A percentile compares a stretch with the other conserved stretches of the same genome.
phyloP scores from a whole-genome alignment of 2,888 invertebrate genomes.

The Plebejus anna region DNA sequence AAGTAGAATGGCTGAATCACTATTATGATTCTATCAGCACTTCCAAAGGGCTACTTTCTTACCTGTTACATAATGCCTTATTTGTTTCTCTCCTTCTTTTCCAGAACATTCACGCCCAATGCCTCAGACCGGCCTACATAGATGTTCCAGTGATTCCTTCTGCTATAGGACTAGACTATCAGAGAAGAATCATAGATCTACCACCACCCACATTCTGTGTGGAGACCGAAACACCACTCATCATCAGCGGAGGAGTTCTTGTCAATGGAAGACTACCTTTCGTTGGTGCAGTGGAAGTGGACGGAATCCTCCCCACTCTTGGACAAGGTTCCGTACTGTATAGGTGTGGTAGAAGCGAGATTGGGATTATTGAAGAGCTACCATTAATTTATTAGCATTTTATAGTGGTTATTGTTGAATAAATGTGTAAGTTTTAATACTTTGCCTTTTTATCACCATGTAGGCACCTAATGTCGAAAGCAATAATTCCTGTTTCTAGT shows the following conservation, averaged over 20 bases:
- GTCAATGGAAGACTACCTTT: constrained; percentile 49
- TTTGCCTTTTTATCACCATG: not conserved
- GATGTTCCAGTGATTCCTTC: not conserved
- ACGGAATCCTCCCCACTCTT: constrained; percentile 44
- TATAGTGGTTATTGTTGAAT: constrained; percentile 29
- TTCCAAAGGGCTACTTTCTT: not conserved
- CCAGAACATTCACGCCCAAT: constrained; percentile 8
- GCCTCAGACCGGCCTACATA: constrained; percentile 3
- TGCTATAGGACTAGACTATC: not conserved
- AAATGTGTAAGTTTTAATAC: constrained; percentile 29
- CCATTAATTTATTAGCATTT: constrained; percentile 16
- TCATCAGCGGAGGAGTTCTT: constrained; percentile 44
- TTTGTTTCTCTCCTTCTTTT: not conserved
- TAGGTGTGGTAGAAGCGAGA: constrained; percentile 36
- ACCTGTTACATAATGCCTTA: not conserved
- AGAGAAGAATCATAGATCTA: constrained; percentile 28
- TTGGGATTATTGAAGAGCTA: constrained; percentile 35
- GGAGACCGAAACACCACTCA: constrained; percentile 45
- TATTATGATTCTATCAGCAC: no score
- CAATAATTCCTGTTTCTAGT: no score
- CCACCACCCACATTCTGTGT: constrained; percentile 39
- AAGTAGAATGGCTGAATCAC: not conserved
- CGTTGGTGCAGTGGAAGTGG: constrained; percentile 46
- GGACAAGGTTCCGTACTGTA: constrained; percentile 43
- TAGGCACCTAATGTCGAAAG: no score